Base-by-base conservation (phyloP, 1,140 invertebrate species). In the Drosophila ironensis region DNA sequence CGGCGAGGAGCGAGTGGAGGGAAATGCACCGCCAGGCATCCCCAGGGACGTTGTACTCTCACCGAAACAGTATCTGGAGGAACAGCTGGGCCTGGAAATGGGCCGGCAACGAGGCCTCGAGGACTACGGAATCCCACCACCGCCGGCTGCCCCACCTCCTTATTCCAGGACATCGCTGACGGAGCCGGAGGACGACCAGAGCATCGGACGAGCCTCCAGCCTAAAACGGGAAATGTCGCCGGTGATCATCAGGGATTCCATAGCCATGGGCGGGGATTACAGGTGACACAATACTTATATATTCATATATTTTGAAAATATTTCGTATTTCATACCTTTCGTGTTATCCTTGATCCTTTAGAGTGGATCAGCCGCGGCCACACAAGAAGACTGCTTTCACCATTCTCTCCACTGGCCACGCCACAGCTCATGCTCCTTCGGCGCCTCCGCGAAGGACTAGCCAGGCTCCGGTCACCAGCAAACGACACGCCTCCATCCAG, bases 361-460 rank as follows among this genome's bases (percentile, higher is more conserved):
- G 90, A 67, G 88, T 91, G 17, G 90, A 90, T 2, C 89, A 90
- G 24, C 59, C 89, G 6, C 77, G 90, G 28, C 60, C 90, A 19
- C 88, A 90, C 47, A 91, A 91, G 51, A 91, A 91, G 71, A 88
- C 91, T 52, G 78, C 91, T 12, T 94, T 94, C 75, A 92, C 93
- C 25, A 93, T 94, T 47, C 90, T 94, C 33, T 91, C 92, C 3
- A 91, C 93, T 5, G 88, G 89, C 12, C 88, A 90, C 17, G 90
- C 88, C 16, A 90, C 80, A 20, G 72, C 84, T 5, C 76, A 76
- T 56, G 84, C 44, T 59, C 75, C 60, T 3, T 68, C 87, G 11
- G 19, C 56, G 1, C 25, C 37, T 30, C 56, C 52, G 0, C 24
- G 86, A 16, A 37, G 14, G 7, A 16, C 12, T 7, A 37, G 14